Base-by-base conservation (phyloP, 1,140 invertebrate genomes). In the Colletes gigas region DNA sequence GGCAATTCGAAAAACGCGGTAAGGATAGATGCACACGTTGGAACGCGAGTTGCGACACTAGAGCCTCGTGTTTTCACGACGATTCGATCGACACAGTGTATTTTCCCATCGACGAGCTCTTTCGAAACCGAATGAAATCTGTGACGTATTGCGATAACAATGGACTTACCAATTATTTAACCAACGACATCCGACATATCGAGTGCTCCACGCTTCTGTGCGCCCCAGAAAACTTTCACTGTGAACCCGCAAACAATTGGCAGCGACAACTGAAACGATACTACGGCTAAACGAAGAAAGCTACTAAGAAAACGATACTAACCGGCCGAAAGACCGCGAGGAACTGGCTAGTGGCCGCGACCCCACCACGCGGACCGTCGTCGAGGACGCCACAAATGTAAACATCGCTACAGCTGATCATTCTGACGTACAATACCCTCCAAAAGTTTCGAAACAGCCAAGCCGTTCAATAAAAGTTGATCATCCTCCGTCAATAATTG, bases 381-480 rank as follows among this genome's bases (percentile, higher is more conserved):
- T 65, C 80, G 82, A 76, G 67, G 78, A 80, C 78, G 77, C 60
- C 80, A 88, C 84, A 74, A 88, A 87, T 86, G 88, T 88, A 89
- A 89, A 88, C 88, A 89, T 68, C 69, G 70, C 50, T 69, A 87
- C 85, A 89, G 85, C 87, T 89, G 87, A 88, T 88, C 85, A 65
- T 52, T 52, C 10, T 73, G 41, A 55, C 67, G 44, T 55, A 55
- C 14, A 17, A 0, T 52, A 50, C 10, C 5, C n/a, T 30, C 30
- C 30, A 30, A 30, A 30, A 30, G 30, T 30, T 30, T 30, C 30
- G 30, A 30, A 30, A 30, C 30, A 30, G 30, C 30, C 30, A 30
- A 0, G 2, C 30, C 30, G 30, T 30, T 30, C 30, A 30, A 30
- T 30, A 30, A 30, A 30, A 30, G 2, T 30, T 30, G 30, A 30